Evolutionary conservation across 2,888 invertebrate species (phyloP), one percentile per base, ranked within the genome.

Genomic region (Subacronicta megacephala): DNA sequence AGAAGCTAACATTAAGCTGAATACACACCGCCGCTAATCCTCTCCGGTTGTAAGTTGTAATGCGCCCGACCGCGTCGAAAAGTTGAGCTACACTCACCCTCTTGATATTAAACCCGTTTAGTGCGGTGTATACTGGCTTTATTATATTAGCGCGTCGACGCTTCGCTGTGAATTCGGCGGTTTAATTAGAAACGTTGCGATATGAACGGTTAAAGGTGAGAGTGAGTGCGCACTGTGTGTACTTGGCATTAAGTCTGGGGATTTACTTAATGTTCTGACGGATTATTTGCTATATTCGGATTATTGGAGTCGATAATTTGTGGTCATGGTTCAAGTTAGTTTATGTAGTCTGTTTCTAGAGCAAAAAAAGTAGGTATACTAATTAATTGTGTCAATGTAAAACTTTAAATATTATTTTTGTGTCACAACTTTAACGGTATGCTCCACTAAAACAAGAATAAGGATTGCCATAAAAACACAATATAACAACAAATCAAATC

Each of bases 111-210:
- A 90, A 90, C 90, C 83, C 84, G 89, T 90, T 92, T 87, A 89
- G 82, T 85, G 86, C 80, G 90, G 90, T 90, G 90, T 89, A 90
- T 85, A 81, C 88, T 83, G 89, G 91, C 88, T 93, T 91, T 90
- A 92, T 91, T 90, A 90, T 91, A 93, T 92, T 90, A 93, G 85
- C 89, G 86, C 87, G 89, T 87, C 88, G 88, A 84, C 89, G 87
- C 76, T 80, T 72, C 78, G 72, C 78, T 77, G 80, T 82, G 82
- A 86, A 84, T 89, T 85, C 75, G 83, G 86, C 62, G 82, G 87
- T 89, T 90, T 90, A 89, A 89, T 89, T 89, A 87, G 84, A 77
- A 76, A 72, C 73, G 78, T 78, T 67, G 80, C 73, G 78, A 76
- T 84, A 81, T 83, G 79, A 83, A 82, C 77, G 78, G 77, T 62